Conservation (phyloP, 2,888 invertebrate genomes). For the Pammene aurita region DNA sequence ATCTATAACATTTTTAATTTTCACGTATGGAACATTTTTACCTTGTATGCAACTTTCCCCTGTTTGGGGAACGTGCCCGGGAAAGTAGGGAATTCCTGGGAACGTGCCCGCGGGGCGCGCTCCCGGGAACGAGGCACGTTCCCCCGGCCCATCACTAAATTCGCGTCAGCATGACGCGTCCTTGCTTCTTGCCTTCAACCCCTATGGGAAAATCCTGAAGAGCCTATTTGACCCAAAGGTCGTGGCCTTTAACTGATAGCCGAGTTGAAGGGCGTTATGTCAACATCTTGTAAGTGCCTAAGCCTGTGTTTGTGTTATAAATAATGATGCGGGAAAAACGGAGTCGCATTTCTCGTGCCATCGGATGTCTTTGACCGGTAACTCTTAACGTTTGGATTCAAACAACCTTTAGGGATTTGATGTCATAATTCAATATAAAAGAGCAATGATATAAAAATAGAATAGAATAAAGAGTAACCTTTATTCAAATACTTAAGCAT, state of each 20-base stretch:
- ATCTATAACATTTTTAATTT: no score
- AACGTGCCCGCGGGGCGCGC: no score
- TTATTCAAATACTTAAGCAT: constrained; percentile 13
- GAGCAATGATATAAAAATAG: constrained; percentile 7
- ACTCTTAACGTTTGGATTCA: constrained; percentile 11
- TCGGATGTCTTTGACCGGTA: constrained; percentile 26
- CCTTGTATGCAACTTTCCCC: no score
- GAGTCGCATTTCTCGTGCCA: background rate
- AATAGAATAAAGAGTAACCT: constrained; percentile 7
- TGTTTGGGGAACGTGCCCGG: no score
- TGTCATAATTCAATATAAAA: constrained; percentile 17
- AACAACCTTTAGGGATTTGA: constrained; percentile 17
- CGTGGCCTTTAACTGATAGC: constrained; percentile 54
- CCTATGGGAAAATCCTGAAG: constrained; percentile 52
- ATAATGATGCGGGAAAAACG: background rate
- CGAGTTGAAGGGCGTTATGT: constrained; percentile 47
- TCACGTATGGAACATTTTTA: no score
- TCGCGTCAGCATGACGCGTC: constrained; percentile 45
- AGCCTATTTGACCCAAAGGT: constrained; percentile 57
- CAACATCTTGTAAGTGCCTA: constrained; percentile 2
- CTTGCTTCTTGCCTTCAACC: constrained; percentile 54
- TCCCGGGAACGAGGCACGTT: no score
- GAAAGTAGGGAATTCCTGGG: no score
- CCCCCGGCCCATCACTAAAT: no score
- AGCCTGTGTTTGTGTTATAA: background rate